phyloP scores from a whole-genome alignment of 30 jellyfish, hydroid and myxozoan genomes.

The Pseudorhiza aurosa region DNA sequence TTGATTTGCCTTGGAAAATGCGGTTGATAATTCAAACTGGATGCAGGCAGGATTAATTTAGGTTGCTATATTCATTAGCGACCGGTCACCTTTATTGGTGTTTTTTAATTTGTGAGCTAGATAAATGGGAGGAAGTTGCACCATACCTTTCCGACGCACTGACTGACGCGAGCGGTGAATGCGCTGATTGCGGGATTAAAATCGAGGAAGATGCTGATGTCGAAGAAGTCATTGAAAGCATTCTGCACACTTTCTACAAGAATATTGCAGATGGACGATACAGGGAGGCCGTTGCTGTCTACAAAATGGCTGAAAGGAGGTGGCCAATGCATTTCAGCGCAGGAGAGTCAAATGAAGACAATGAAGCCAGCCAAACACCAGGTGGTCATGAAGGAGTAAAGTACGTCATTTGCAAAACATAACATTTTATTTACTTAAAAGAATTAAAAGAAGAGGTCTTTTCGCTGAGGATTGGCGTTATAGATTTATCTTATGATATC shows the following conservation, averaged over 20 bases:
- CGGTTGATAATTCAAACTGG: no score
- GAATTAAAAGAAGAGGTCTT: no score
- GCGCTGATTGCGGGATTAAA: constrained; percentile 3
- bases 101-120: background rate
- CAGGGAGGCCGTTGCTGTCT: constrained; percentile 52
- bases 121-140: constrained; percentile 61
- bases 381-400: background rate
- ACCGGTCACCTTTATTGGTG: background rate
- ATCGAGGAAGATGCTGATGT: constrained; percentile 50
- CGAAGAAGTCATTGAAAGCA: constrained; percentile 52
- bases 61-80: background rate
- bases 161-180: constrained; percentile 18
- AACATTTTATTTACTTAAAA: no score
- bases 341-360: constrained; percentile 24
- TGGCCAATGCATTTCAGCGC: constrained; percentile 45
- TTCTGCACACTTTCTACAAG: constrained; percentile 24
- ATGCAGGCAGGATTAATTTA: no score
- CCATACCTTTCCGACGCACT: constrained; percentile 38
- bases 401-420: no score
- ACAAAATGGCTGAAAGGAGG: constrained; percentile 28
- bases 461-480: no score
- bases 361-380: background rate
- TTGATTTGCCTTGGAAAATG: no score
- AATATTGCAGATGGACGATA: constrained; percentile 44
- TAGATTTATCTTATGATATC: no score